phyloP scores from a whole-genome alignment of 2,797 vertebrate species.

The Natrix natrix region DNA sequence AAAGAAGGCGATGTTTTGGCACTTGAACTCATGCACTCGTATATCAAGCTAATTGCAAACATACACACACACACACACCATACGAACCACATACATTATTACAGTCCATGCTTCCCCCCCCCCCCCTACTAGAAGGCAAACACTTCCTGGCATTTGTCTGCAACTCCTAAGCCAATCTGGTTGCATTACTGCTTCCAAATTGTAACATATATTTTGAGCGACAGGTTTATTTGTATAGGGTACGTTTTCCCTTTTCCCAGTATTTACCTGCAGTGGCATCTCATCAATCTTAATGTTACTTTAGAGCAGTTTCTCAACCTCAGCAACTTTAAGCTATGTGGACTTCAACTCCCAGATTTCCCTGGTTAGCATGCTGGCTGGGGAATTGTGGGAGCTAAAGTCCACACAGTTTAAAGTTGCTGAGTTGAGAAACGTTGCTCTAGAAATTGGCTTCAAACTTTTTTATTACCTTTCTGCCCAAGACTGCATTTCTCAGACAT shows the following conservation, averaged over 20 bases:
- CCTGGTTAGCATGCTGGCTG: neutral
- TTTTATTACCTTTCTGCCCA: neutral
- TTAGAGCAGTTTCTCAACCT: neutral
- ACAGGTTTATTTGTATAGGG: neutral
- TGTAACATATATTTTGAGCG: neutral
- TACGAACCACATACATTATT: neutral
- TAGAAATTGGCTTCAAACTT: neutral
- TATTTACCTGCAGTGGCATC: neutral
- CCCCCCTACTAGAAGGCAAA: neutral
- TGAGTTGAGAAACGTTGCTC: neutral
- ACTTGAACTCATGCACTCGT: conserved; percentile 47
- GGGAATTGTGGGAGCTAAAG: neutral
- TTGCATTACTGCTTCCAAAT: neutral
- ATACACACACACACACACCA: neutral
- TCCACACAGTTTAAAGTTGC: neutral
- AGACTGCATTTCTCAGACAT: neutral
- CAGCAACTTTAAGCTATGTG: neutral
- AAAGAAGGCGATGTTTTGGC: conserved; percentile 3
- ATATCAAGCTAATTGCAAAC: conserved; percentile 29
- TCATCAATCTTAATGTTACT: neutral
- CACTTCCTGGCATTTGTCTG: neutral
- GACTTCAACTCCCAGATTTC: neutral
- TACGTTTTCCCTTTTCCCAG: neutral
- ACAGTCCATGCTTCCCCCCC: neutral
- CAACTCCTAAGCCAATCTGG: neutral